Percentiles rank a stretch among this genome's conserved stretches.
Evolutionary conservation across 2,888 invertebrate species (phyloP).

Genomic region (Ophion slaviceki): DNA sequence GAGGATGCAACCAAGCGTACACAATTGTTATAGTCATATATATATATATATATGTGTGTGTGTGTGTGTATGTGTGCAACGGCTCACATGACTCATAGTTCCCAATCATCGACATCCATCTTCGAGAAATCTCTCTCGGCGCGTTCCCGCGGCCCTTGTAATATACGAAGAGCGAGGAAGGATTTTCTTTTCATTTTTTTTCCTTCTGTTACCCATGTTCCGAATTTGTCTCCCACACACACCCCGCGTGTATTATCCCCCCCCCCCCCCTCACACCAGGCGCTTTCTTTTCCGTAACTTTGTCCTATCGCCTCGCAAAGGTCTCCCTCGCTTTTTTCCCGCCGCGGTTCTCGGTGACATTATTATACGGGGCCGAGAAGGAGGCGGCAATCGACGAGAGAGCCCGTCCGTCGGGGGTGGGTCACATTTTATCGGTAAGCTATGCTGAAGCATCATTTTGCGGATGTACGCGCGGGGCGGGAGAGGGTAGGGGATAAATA

Average conservation of each 20-base stretch:
- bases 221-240: slow-evolving; percentile 17
- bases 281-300: slow-evolving; percentile 33
- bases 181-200: not conserved
- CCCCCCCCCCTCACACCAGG: not conserved
- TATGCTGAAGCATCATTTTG: slow-evolving; percentile 37
- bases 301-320: slow-evolving; percentile 10
- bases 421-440: slow-evolving; percentile 48
- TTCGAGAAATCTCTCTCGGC: slow-evolving; percentile 50
- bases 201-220: slow-evolving; percentile 3
- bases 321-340: slow-evolving; percentile 30
- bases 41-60: not conserved
- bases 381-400: slow-evolving; percentile 33
- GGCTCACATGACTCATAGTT: slow-evolving; percentile 68
- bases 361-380: slow-evolving; percentile 25
- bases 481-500: slow-evolving; percentile 4
- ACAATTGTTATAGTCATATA: slow-evolving; percentile 53
- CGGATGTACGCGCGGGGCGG: slow-evolving; percentile 7
- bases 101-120: slow-evolving; percentile 69
- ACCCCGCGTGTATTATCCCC: not conserved
- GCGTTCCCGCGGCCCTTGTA: not conserved
- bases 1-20: slow-evolving; percentile 66
- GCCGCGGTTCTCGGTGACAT: slow-evolving; percentile 26
- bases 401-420: slow-evolving; percentile 5
- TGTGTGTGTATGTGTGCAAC: not conserved
- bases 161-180: not conserved